Evolutionary conservation across 2,113 vertebrate genomes (phyloP).

Genomic region (Gadus chalcogrammus): DNA sequence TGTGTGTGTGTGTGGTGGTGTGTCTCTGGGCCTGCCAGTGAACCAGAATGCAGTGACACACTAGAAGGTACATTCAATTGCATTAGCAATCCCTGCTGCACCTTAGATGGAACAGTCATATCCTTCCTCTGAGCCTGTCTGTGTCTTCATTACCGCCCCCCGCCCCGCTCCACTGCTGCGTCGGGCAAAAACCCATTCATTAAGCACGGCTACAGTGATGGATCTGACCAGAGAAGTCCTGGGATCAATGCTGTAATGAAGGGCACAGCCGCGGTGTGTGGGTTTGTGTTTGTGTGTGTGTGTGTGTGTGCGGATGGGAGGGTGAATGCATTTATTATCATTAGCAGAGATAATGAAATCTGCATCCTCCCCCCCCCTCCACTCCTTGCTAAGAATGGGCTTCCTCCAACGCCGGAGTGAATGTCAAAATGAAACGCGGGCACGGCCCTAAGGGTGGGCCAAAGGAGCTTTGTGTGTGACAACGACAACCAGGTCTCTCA

Average conservation of each 20-base stretch:
- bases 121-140: too few species aligned
- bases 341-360: conserved; percentile 58
- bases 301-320: conserved; percentile 25
- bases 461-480: conserved; percentile 32
- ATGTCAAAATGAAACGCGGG: too few species aligned
- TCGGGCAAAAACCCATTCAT: conserved; percentile 31
- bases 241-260: conserved; percentile 55
- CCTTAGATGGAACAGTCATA: too few species aligned
- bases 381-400: conserved; percentile 24
- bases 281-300: too few species aligned
- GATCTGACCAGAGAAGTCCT: conserved; percentile 53
- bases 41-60: conserved; percentile 17
- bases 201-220: conserved; percentile 48
- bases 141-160: too few species aligned
- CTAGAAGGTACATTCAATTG: conserved; percentile 26
- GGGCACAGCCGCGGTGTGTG: conserved; percentile 6
- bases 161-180: too few species aligned
- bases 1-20: background rate
- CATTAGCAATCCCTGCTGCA: too few species aligned
- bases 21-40: background rate
- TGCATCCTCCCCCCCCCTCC: conserved; percentile 19
- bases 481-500: too few species aligned
- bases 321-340: conserved; percentile 57
- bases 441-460: conserved; percentile 48
- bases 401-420: conserved; percentile 39